These are phyloP conservation scores for Melinaea marsaeus DNA, from an alignment of 2,888 invertebrate genomes.

Conservation along the genomic window DNA sequence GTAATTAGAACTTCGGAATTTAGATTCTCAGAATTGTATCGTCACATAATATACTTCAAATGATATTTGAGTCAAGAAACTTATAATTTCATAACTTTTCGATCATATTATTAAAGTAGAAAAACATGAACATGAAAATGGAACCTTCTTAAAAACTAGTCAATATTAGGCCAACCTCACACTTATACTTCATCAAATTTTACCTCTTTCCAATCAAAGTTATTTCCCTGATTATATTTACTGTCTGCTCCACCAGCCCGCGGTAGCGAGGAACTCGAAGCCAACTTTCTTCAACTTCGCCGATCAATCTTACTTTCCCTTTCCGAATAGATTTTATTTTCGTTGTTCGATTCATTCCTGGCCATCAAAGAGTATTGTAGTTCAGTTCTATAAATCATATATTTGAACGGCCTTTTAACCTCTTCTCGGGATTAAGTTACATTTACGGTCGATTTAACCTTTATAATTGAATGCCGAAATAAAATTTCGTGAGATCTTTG, in stretches of 20 bases:
- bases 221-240: conserved; percentile 5
- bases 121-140: neutral
- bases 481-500: conserved; percentile 5
- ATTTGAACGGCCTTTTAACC: conserved; percentile 16
- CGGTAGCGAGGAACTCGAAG: conserved; percentile 23
- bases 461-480: neutral
- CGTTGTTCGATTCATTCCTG: conserved; percentile 40
- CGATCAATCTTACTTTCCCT: conserved; percentile 71
- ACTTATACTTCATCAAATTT: neutral
- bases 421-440: conserved; percentile 3
- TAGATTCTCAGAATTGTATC: neutral
- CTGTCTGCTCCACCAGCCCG: conserved; percentile 6
- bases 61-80: too few relatives aligned
- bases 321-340: conserved; percentile 61
- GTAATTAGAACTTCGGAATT: neutral
- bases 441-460: conserved; percentile 2
- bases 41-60: too few relatives aligned
- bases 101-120: neutral
- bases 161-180: neutral
- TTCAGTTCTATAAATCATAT: conserved; percentile 19
- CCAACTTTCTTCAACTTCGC: conserved; percentile 57
- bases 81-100: too few relatives aligned
- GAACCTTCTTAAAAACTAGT: neutral
- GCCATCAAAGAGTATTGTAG: conserved; percentile 44
- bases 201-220: conserved; percentile 8